Percentiles rank a stretch among this genome's conserved stretches.
These are phyloP conservation scores for Xanthorhoe spadicearia DNA, from an alignment of 2,888 invertebrate genomes.

Conservation along the genomic window DNA sequence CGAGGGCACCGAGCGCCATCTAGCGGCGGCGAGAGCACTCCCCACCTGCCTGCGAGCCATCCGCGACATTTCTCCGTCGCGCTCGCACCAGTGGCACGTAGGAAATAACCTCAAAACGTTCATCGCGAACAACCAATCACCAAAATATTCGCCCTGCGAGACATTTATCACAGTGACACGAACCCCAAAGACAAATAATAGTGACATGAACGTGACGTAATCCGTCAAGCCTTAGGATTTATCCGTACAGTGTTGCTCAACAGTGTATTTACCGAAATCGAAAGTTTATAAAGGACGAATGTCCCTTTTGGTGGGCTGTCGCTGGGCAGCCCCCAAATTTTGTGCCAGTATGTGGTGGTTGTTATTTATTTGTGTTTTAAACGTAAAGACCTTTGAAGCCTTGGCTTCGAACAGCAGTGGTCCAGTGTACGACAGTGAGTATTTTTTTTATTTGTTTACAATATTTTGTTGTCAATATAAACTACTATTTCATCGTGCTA, in stretches of 20 bases:
- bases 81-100: slow-evolving; percentile 82
- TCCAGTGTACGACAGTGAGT: slow-evolving; percentile 71
- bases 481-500: slow-evolving; percentile 1
- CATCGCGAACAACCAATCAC: slow-evolving; percentile 68
- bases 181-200: slow-evolving; percentile 52
- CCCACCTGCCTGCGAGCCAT: slow-evolving; percentile 70
- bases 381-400: slow-evolving; percentile 72
- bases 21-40: slow-evolving; percentile 56
- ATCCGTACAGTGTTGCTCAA: slow-evolving; percentile 61
- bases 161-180: slow-evolving; percentile 69
- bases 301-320: slow-evolving; percentile 83
- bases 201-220: slow-evolving; percentile 65
- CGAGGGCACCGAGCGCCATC: slow-evolving; percentile 68
- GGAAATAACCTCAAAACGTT: slow-evolving; percentile 81
- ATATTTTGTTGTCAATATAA: slow-evolving; percentile 20
- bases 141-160: slow-evolving; percentile 69
- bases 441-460: slow-evolving; percentile 38
- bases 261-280: slow-evolving; percentile 73
- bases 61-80: slow-evolving; percentile 76
- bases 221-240: slow-evolving; percentile 52
- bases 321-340: slow-evolving; percentile 81
- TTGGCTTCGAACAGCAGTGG: slow-evolving; percentile 68
- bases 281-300: slow-evolving; percentile 79
- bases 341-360: slow-evolving; percentile 83
- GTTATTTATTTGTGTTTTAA: slow-evolving; percentile 77